These are phyloP conservation scores for Tachina fera DNA, from an alignment of 2,888 invertebrate species.

Conservation along the genomic window DNA sequence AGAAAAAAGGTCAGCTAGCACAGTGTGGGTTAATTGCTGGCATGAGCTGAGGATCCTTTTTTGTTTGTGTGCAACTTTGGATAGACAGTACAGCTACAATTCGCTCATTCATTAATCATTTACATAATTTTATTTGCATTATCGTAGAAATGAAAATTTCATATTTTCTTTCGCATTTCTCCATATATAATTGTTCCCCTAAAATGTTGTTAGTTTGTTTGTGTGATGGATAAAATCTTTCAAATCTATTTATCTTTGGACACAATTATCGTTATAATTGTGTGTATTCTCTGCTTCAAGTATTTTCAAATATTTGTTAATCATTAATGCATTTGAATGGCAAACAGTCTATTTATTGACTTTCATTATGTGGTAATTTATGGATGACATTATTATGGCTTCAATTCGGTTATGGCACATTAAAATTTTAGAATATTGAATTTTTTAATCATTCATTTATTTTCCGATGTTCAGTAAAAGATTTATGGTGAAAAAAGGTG, in stretches of 20 bases:
- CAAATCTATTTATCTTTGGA: constrained; percentile 52
- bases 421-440: constrained; percentile 69
- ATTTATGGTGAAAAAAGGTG: constrained; percentile 57
- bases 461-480: constrained; percentile 35
- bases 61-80: constrained; percentile 31
- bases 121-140: constrained; percentile 29
- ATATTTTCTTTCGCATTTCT: constrained; percentile 23
- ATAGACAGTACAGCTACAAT: constrained; percentile 17
- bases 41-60: constrained; percentile 49
- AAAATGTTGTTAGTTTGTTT: constrained; percentile 15
- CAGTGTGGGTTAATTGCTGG: constrained; percentile 62
- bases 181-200: constrained; percentile 7
- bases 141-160: background rate
- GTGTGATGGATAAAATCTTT: background rate
- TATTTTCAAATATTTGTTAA: constrained; percentile 69
- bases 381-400: constrained; percentile 67
- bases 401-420: constrained; percentile 69
- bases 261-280: constrained; percentile 66
- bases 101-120: constrained; percentile 22
- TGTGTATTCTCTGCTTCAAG: constrained; percentile 58
- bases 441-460: constrained; percentile 56
- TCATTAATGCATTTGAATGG: constrained; percentile 52
- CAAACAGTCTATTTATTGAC: constrained; percentile 45
- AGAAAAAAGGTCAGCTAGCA: constrained; percentile 58
- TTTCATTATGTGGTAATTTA: constrained; percentile 68